phyloP scores from a whole-genome alignment of 1,140 invertebrate species.

The Polyergus mexicanus region DNA sequence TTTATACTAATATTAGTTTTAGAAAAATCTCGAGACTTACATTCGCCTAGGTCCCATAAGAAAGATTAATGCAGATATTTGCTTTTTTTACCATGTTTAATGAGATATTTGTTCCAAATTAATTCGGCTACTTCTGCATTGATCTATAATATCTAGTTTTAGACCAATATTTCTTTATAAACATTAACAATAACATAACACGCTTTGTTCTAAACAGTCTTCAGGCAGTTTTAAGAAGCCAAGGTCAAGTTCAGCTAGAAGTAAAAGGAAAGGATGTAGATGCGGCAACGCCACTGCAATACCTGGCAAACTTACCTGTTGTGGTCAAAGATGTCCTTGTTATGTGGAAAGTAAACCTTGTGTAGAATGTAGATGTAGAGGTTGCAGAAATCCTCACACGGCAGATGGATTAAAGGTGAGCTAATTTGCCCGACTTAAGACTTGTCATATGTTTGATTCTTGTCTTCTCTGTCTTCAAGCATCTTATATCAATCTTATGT shows the following conservation, averaged over 20 bases:
- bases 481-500: constrained; percentile 22
- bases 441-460: not conserved
- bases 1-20: constrained; percentile 68
- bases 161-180: not conserved
- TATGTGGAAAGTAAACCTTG: constrained; percentile 96
- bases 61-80: constrained; percentile 71
- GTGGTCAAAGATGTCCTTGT: constrained; percentile 96
- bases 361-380: constrained; percentile 95
- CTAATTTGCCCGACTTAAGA: constrained; percentile 58
- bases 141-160: constrained; percentile 57
- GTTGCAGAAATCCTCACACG: constrained; percentile 95
- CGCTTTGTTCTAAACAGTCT: constrained; percentile 72
- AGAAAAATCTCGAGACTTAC: constrained; percentile 52
- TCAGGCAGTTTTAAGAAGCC: constrained; percentile 85
- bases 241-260: constrained; percentile 83
- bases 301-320: constrained; percentile 96
- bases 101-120: constrained; percentile 3
- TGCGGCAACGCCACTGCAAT: constrained; percentile 96
- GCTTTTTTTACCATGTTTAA: not conserved
- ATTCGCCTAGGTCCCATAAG: constrained; percentile 69
- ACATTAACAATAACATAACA: constrained; percentile 35
- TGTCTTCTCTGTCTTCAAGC: not conserved
- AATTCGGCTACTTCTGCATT: constrained; percentile 63
- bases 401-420: constrained; percentile 92
- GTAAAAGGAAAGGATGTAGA: constrained; percentile 92